A percentile compares a stretch with the other conserved stretches of the same genome.
Conservation (phyloP, 53 echinoderm and acorn worm species). For the Antedon mediterranea region DNA sequence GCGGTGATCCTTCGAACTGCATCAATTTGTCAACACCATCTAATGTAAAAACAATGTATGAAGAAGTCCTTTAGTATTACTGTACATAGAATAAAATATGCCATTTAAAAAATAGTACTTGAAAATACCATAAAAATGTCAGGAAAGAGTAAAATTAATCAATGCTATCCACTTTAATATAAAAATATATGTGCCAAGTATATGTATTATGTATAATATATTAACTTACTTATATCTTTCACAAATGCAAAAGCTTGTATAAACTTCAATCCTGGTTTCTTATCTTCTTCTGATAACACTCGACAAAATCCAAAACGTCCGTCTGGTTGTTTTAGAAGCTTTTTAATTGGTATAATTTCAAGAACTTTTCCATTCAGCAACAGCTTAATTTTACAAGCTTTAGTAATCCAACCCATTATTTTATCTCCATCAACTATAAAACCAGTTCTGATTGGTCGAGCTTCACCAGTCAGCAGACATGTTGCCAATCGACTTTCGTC, state of each 20-base stretch:
- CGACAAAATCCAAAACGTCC: slow-evolving; percentile 57
- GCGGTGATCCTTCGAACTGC: slow-evolving; percentile 56
- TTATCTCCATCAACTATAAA: slow-evolving; percentile 18
- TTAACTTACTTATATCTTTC: slow-evolving; percentile 28
- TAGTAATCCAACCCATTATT: slow-evolving; percentile 43
- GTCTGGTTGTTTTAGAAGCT: slow-evolving; percentile 59
- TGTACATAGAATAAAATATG: background rate
- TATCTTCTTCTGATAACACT: slow-evolving; percentile 48
- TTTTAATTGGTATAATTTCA: slow-evolving; percentile 13
- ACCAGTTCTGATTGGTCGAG: slow-evolving; percentile 18
- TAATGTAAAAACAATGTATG: slow-evolving; percentile 2
- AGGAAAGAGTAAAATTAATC: background rate
- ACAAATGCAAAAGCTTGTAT: slow-evolving; percentile 39
- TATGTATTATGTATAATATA: too few species aligned
- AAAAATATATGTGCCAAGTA: too few species aligned
- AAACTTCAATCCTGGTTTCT: slow-evolving; percentile 46
- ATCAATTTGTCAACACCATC: slow-evolving; percentile 40
- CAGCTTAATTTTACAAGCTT: slow-evolving; percentile 19
- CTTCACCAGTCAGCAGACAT: slow-evolving; percentile 49
- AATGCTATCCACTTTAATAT: background rate
- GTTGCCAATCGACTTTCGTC: background rate
- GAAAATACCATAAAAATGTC: background rate
- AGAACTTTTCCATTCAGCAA: slow-evolving; percentile 31
- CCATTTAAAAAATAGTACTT: background rate
- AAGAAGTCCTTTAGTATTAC: too few species aligned